Evolutionary conservation across 2,797 vertebrate genomes (phyloP).

Genomic region (Dermochelys coriacea): DNA sequence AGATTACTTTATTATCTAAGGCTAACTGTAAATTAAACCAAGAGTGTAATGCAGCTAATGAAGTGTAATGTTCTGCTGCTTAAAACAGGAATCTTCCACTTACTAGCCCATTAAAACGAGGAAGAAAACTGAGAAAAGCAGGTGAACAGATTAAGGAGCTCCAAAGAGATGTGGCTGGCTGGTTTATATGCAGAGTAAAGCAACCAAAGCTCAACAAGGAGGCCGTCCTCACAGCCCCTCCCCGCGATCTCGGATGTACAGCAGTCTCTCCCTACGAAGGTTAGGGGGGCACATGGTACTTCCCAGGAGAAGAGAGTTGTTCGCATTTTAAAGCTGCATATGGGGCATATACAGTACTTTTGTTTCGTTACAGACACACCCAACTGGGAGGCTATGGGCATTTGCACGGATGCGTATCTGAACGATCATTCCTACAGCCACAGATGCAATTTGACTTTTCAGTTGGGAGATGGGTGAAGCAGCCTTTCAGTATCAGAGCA

Average conservation of each 20-base stretch:
- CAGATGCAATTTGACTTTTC: neutral
- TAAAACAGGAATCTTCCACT: constrained; percentile 66
- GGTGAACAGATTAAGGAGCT: neutral
- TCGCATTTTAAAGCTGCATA: neutral
- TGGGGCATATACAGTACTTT: accelerated
- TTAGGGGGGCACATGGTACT: neutral
- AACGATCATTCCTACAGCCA: neutral
- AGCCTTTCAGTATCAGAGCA: neutral
- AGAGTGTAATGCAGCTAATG: constrained; percentile 74
- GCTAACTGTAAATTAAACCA: constrained; percentile 79
- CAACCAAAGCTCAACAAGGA: neutral
- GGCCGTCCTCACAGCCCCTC: neutral
- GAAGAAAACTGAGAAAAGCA: neutral
- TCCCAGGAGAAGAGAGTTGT: neutral
- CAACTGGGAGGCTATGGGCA: neutral
- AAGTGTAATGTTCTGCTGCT: constrained; percentile 66
- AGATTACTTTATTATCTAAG: constrained; percentile 63
- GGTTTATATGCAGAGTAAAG: neutral
- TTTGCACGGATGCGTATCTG: accelerated
- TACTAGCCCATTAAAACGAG: constrained; percentile 29
- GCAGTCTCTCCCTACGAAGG: neutral
- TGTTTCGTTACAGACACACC: neutral
- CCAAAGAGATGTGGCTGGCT: neutral
- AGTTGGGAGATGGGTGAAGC: neutral
- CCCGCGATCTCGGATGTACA: neutral